phyloP scores from a whole-genome alignment of 2,113 vertebrate species.

The Stegostoma tigrinum region DNA sequence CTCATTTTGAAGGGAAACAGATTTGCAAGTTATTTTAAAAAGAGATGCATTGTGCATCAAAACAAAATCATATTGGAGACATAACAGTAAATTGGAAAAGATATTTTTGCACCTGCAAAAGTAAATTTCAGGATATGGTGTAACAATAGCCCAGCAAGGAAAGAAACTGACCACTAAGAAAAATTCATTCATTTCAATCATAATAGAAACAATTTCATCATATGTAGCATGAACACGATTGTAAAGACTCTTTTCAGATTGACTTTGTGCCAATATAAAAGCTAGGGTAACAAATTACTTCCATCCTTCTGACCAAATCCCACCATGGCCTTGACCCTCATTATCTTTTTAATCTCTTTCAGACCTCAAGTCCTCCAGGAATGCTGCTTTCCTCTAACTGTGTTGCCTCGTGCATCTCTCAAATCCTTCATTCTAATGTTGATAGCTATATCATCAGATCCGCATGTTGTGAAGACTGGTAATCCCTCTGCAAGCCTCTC shows the following conservation, averaged over 20 bases:
- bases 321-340: not conserved
- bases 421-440: not conserved
- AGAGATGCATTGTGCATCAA: not conserved
- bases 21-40: not conserved
- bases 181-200: not conserved
- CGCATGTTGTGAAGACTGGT: not conserved
- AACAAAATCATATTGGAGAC: not conserved
- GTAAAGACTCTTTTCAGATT: not conserved
- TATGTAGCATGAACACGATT: not conserved
- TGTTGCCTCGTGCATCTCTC: not conserved
- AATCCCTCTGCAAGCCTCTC: not conserved
- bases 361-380: not conserved
- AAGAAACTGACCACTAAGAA: not conserved
- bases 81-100: slow-evolving; percentile 3
- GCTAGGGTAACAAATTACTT: not conserved
- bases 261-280: not conserved
- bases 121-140: not conserved
- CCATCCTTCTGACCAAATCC: not conserved
- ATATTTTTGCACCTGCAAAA: slow-evolving; percentile 3
- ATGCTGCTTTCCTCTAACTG: not conserved
- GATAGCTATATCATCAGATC: not conserved
- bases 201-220: not conserved
- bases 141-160: not conserved
- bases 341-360: not conserved
- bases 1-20: not conserved